A percentile compares a stretch with the other conserved stretches of the same genome.
phyloP scores from a whole-genome alignment of 2,888 invertebrate species.

The Hipparchia semele region DNA sequence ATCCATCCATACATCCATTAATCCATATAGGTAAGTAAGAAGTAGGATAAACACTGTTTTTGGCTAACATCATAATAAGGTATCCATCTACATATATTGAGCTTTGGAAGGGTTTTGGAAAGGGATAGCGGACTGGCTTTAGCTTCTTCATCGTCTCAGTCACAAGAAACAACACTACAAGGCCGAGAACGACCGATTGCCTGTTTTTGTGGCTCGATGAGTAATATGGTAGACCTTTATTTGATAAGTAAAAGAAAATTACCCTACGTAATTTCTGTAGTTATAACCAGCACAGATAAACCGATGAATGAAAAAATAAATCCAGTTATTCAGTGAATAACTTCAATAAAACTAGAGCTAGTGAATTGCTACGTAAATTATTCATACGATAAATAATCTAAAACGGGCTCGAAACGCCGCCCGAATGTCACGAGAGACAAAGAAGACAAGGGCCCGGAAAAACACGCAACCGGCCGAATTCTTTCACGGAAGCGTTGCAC shows the following conservation, averaged over 20 bases:
- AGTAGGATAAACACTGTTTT: too few species aligned
- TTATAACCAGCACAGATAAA: not conserved
- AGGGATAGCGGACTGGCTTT: too few species aligned
- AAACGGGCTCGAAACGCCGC: not conserved
- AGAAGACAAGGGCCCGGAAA: constrained; percentile 9
- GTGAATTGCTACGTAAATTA: not conserved
- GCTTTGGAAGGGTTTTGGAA: too few species aligned
- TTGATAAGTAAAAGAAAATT: not conserved
- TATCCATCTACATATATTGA: too few species aligned
- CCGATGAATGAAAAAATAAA: not conserved
- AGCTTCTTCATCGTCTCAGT: too few species aligned
- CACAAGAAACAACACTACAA: too few species aligned
- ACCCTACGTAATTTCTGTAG: not conserved
- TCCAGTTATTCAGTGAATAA: not conserved
- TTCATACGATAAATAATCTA: constrained; percentile 11
- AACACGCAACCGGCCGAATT: constrained; percentile 39
- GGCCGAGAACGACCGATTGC: too few species aligned
- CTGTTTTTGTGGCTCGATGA: too few species aligned
- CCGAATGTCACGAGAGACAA: constrained; percentile 11
- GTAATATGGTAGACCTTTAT: not conserved
- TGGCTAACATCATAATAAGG: too few species aligned
- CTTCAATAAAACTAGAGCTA: not conserved
- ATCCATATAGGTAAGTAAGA: too few species aligned
- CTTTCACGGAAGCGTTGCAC: constrained; percentile 41
- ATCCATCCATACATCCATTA: too few species aligned